Conservation (phyloP, 2,888 invertebrate species). For the Andrena chrysosceles region DNA sequence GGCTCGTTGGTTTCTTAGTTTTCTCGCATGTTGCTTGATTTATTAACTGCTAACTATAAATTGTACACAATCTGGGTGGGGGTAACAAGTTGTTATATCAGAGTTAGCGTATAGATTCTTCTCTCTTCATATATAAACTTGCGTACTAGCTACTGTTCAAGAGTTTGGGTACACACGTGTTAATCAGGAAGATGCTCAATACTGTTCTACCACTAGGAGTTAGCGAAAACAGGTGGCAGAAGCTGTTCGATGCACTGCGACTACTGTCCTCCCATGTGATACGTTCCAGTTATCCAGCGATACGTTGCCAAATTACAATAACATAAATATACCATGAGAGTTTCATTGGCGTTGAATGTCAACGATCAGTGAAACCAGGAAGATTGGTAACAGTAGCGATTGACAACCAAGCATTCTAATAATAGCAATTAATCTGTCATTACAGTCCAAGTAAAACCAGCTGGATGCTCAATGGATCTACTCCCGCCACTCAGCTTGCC, state of each 20-base stretch:
- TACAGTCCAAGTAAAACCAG: background rate
- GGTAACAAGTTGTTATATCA: conserved; percentile 35
- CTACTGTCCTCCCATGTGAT: too few species aligned
- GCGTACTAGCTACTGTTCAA: background rate
- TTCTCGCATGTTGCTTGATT: conserved; percentile 51
- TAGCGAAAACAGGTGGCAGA: too few species aligned
- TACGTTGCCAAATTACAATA: too few species aligned
- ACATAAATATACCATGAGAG: too few species aligned
- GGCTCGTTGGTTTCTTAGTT: conserved; percentile 35
- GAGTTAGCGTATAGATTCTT: conserved; percentile 26
- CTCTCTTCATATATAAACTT: conserved; percentile 5
- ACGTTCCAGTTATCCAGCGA: too few species aligned
- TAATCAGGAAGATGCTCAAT: too few species aligned
- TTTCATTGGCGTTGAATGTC: too few species aligned
- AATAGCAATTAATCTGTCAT: background rate
- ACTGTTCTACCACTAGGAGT: too few species aligned
- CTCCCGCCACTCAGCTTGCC: too few species aligned
- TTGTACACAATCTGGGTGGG: conserved; percentile 39
- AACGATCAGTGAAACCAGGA: too few species aligned
- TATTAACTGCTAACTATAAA: conserved; percentile 62
- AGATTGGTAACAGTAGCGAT: too few species aligned
- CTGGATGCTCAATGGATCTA: background rate
- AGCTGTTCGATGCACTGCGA: too few species aligned
- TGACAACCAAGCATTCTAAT: background rate
- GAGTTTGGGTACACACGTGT: background rate